A percentile compares a stretch with the other conserved stretches of the same genome.
Evolutionary conservation across 2,888 invertebrate genomes (phyloP).

Genomic region (Autographa gamma): DNA sequence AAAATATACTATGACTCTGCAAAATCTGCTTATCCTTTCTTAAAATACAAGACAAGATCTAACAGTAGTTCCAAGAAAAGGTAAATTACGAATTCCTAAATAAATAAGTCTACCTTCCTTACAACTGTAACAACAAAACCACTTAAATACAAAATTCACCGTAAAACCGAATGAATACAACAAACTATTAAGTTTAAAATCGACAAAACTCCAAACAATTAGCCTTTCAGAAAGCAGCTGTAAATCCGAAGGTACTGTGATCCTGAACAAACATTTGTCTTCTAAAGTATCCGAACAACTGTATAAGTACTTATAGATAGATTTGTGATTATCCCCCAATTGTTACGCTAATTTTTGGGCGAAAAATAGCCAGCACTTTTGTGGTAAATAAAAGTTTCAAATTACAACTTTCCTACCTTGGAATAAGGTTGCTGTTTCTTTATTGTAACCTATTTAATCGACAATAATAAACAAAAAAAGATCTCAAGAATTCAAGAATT

Average conservation of each 20-base stretch:
- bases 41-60: too few relatives aligned
- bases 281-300: slow-evolving; percentile 7
- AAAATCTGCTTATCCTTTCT: too few relatives aligned
- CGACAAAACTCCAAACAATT: slow-evolving; percentile 19
- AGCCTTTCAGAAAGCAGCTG: slow-evolving; percentile 9
- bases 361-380: slow-evolving; percentile 14
- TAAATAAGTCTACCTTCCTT: not conserved
- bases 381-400: not conserved
- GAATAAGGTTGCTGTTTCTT: not conserved
- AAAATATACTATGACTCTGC: too few relatives aligned
- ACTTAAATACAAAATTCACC: not conserved
- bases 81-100: not conserved
- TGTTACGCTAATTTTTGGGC: slow-evolving; percentile 32
- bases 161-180: slow-evolving; percentile 1
- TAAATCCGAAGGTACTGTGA: slow-evolving; percentile 18
- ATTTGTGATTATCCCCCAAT: slow-evolving; percentile 26
- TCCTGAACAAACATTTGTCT: slow-evolving; percentile 23
- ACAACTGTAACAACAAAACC: not conserved
- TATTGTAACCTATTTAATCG: too few relatives aligned
- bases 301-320: not conserved
- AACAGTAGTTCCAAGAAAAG: too few relatives aligned
- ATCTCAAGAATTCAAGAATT: too few relatives aligned
- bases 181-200: slow-evolving; percentile 11
- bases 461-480: too few relatives aligned
- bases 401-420: too few relatives aligned